Percentiles rank a stretch among this genome's conserved stretches.
phyloP scores from a whole-genome alignment of 2,113 vertebrate genomes.

The Pelvicachromis taeniatus region DNA sequence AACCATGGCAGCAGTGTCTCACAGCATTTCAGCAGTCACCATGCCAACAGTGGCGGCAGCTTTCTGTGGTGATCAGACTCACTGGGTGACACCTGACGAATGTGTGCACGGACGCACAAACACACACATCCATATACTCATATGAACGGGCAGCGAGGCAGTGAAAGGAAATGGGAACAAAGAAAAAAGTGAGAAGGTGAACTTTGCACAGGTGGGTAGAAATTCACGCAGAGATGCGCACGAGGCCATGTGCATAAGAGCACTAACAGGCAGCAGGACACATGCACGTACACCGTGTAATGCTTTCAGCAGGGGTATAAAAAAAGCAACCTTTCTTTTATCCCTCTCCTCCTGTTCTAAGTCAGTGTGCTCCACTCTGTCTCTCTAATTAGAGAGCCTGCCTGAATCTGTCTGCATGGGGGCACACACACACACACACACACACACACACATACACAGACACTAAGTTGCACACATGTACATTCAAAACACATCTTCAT shows the following conservation, averaged over 20 bases:
- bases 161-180: constrained; percentile 23
- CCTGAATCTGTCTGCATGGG: constrained; percentile 31
- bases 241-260: background rate
- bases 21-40: constrained; percentile 65
- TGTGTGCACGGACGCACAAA: background rate
- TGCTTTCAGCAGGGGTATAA: constrained; percentile 36
- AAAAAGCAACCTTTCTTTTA: constrained; percentile 51
- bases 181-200: constrained; percentile 14
- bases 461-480: background rate
- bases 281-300: background rate
- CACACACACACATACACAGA: background rate
- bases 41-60: constrained; percentile 72
- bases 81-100: constrained; percentile 68
- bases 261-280: background rate
- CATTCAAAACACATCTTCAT: constrained; percentile 14
- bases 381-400: constrained; percentile 57
- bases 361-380: constrained; percentile 45
- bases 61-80: constrained; percentile 58
- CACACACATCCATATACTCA: background rate
- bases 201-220: constrained; percentile 31
- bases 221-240: constrained; percentile 17
- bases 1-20: constrained; percentile 74
- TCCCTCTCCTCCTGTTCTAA: constrained; percentile 37
- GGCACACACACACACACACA: background rate
- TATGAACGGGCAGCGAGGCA: background rate